phyloP scores from a whole-genome alignment of 2,888 invertebrate species.

The Heliconius ethilla region DNA sequence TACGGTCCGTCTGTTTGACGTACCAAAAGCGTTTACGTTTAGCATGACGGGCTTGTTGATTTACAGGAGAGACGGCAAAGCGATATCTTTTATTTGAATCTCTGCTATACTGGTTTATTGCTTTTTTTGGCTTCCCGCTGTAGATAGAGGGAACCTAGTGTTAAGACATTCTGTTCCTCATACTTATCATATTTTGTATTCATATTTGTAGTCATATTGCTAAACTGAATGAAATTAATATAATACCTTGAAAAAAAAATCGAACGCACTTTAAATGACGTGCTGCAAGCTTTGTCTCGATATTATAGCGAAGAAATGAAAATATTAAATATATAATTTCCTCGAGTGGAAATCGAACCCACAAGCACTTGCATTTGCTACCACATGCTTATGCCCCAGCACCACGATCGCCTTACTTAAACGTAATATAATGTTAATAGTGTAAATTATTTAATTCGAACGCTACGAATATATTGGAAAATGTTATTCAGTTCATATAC shows the following conservation, averaged over 20 bases:
- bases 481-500: constrained; percentile 34
- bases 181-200: no score
- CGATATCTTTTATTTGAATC: background rate
- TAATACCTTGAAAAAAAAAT: no score
- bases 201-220: no score
- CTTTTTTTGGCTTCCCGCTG: background rate
- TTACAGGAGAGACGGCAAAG: background rate
- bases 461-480: constrained; percentile 15
- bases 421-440: background rate
- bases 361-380: no score
- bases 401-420: background rate
- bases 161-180: background rate
- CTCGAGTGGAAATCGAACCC: no score
- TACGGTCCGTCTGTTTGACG: constrained; percentile 17
- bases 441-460: constrained; percentile 20
- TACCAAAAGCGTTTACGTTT: constrained; percentile 19
- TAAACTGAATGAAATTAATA: no score
- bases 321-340: no score
- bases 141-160: background rate
- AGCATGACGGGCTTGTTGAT: constrained; percentile 20
- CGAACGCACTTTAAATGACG: no score
- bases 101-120: background rate
- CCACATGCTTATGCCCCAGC: no score
- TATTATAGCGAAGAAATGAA: background rate
- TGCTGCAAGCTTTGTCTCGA: background rate